Conservation (phyloP, 2,888 invertebrate species). For the Bedellia somnulentella region DNA sequence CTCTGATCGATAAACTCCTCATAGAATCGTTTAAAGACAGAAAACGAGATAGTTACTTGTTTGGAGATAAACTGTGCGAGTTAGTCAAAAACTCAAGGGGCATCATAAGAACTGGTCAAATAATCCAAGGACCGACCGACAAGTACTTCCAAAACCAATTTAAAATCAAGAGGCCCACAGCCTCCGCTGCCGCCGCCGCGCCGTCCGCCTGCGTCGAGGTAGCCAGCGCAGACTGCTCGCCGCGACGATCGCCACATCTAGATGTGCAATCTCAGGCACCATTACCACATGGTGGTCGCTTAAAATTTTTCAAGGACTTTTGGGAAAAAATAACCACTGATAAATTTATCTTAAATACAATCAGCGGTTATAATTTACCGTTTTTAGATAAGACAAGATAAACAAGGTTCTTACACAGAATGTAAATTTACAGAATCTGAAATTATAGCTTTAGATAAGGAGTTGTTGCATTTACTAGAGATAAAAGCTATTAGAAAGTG, state of each 20-base stretch:
- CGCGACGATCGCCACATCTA: not conserved
- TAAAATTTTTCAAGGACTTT: not conserved
- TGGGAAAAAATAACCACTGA: constrained; percentile 1
- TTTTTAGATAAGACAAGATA: not conserved
- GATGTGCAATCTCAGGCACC: not conserved
- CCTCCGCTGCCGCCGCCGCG: not conserved
- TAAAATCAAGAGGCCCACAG: constrained; percentile 1
- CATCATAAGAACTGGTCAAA: not conserved
- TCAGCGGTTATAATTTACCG: not conserved
- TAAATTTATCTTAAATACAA: too few relatives aligned
- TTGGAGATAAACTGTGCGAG: not conserved
- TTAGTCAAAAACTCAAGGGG: not conserved
- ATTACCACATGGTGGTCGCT: not conserved
- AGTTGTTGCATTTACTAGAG: not conserved
- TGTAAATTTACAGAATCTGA: not conserved
- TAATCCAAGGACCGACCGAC: too few relatives aligned
- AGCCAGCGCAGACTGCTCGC: too few relatives aligned
- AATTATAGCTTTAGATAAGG: not conserved
- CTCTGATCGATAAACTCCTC: too few relatives aligned
- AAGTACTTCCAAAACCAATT: not conserved
- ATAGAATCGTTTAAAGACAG: too few relatives aligned
- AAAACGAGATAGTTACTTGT: not conserved
- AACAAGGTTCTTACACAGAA: not conserved
- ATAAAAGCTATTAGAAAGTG: not conserved
- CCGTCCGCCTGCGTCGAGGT: too few relatives aligned